Conservation (phyloP, 2,888 invertebrate genomes). For the Chaitophorus viminalis region DNA sequence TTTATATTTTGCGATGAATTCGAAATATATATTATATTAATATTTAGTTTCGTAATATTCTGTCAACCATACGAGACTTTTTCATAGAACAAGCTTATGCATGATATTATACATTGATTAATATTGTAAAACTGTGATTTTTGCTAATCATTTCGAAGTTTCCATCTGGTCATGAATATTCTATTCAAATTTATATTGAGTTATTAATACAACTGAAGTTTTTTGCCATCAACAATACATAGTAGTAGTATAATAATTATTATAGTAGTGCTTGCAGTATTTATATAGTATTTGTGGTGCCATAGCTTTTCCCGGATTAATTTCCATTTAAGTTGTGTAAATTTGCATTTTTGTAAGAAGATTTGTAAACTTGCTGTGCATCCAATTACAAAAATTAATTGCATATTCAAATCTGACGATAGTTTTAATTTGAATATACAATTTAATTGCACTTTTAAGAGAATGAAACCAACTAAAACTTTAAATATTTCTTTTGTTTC, state of each 20-base stretch:
- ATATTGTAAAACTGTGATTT: not conserved
- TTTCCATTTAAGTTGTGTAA: slow-evolving; percentile 39
- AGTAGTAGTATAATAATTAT: not conserved
- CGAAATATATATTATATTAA: too few relatives aligned
- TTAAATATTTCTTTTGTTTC: slow-evolving; percentile 31
- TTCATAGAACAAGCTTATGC: not conserved
- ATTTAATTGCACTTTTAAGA: slow-evolving; percentile 41
- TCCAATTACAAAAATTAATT: slow-evolving; percentile 55
- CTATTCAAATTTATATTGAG: not conserved
- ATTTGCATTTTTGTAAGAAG: slow-evolving; percentile 56
- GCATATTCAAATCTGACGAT: slow-evolving; percentile 43
- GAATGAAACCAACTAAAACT: slow-evolving; percentile 20
- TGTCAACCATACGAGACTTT: not conserved
- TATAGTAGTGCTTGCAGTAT: not conserved
- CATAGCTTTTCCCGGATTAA: slow-evolving; percentile 22
- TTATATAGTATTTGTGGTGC: slow-evolving; percentile 17
- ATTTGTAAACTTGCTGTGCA: slow-evolving; percentile 25
- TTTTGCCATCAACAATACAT: not conserved
- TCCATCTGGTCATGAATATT: not conserved
- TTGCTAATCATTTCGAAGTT: not conserved
- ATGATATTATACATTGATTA: not conserved
- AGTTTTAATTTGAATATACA: slow-evolving; percentile 35
- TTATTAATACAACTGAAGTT: not conserved
- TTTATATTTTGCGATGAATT: too few relatives aligned
- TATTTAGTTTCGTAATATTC: not conserved